Conservation (phyloP, 2,113 vertebrate species). For the Eudyptes chrysolophus region DNA sequence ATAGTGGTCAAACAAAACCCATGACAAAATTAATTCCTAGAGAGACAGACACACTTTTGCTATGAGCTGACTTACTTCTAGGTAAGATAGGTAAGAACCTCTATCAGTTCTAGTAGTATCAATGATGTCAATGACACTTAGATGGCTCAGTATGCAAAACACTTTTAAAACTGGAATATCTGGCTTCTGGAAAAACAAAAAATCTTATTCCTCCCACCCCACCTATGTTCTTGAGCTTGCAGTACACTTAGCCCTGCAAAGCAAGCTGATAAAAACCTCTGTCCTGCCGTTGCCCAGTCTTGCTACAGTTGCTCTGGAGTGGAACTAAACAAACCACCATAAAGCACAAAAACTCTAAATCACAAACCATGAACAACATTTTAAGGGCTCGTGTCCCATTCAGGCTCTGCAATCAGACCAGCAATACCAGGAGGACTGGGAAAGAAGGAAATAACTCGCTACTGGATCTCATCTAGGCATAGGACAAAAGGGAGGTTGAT, state of each 20-base stretch:
- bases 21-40: background rate
- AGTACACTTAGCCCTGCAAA: background rate
- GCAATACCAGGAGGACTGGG: background rate
- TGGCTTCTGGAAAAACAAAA: background rate
- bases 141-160: background rate
- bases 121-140: background rate
- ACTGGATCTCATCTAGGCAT: background rate
- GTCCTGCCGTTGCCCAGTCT: background rate
- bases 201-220: background rate
- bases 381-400: background rate
- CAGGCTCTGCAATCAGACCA: background rate
- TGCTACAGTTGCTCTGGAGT: background rate
- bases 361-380: background rate
- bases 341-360: background rate
- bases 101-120: background rate
- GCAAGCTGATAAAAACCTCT: background rate
- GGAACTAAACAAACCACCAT: background rate
- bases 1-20: background rate
- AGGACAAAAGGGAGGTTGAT: background rate
- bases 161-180: background rate
- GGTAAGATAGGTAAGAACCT: background rate
- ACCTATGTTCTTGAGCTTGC: background rate
- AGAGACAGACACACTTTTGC: background rate
- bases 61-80: background rate
- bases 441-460: background rate